phyloP scores from a whole-genome alignment of 1,140 invertebrate genomes.

The Eupeodes corollae region DNA sequence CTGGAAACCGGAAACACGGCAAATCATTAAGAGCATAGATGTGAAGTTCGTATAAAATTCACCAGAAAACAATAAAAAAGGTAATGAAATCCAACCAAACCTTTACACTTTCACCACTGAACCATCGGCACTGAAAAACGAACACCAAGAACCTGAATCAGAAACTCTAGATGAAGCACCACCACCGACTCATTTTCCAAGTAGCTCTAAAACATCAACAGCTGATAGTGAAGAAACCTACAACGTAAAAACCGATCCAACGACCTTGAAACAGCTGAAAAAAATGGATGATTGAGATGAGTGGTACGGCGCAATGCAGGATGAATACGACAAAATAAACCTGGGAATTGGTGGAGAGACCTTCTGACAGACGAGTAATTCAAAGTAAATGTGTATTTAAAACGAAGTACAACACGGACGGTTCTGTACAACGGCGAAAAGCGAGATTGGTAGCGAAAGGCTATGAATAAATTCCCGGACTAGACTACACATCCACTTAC shows the following conservation, averaged over 20 bases:
- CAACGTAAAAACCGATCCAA: neutral
- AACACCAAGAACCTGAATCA: too few species aligned
- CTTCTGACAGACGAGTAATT: conserved; percentile 16
- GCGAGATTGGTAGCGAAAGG: conserved; percentile 30
- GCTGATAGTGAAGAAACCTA: too few species aligned
- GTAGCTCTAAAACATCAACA: too few species aligned
- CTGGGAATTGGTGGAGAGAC: conserved; percentile 16
- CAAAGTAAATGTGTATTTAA: conserved; percentile 28
- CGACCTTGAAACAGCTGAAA: neutral
- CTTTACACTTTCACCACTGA: too few species aligned
- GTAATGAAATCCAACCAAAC: too few species aligned
- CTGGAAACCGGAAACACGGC: conserved; percentile 11
- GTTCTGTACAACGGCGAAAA: conserved; percentile 22
- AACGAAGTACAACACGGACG: conserved; percentile 20
- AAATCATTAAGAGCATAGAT: too few species aligned
- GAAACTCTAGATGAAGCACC: too few species aligned
- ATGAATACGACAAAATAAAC: conserved; percentile 15
- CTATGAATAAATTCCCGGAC: conserved; percentile 14
- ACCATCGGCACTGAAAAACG: too few species aligned
- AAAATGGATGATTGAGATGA: neutral
- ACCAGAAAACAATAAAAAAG: too few species aligned
- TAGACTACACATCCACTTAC: conserved; percentile 29
- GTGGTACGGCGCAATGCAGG: conserved; percentile 16
- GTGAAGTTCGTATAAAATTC: too few species aligned
- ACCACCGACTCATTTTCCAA: too few species aligned